A percentile compares a stretch with the other conserved stretches of the same genome.
Evolutionary conservation across 2,113 vertebrate species (phyloP).

Genomic region (Hydrolagus affinis): DNA sequence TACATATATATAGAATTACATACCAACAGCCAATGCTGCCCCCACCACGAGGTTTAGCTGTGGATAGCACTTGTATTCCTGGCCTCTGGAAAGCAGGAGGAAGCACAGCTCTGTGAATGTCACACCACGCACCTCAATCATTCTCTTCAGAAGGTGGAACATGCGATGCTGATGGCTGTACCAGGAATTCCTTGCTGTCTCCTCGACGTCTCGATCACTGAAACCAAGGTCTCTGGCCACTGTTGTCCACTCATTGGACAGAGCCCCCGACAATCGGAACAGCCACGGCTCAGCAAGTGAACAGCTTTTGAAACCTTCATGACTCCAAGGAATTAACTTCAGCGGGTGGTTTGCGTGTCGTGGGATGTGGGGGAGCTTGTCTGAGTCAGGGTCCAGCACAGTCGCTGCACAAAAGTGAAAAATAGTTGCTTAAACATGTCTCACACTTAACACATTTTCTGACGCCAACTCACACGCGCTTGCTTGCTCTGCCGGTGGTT

Average conservation of each 20-base stretch:
- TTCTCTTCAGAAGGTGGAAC: slow-evolving; percentile 4
- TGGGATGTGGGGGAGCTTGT: not conserved
- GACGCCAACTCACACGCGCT: too few relatives aligned
- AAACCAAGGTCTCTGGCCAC: slow-evolving; percentile 5
- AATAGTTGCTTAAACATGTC: not conserved
- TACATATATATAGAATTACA: not conserved
- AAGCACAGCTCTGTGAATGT: slow-evolving; percentile 6
- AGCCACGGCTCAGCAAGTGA: not conserved
- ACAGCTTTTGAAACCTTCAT: not conserved
- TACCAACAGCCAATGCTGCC: not conserved
- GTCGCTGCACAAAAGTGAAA: not conserved
- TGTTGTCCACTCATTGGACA: not conserved
- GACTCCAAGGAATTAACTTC: not conserved
- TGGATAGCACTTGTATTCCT: not conserved
- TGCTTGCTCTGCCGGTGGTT: too few relatives aligned
- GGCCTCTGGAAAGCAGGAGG: not conserved
- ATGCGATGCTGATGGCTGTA: not conserved
- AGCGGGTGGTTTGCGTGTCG: not conserved
- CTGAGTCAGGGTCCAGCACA: not conserved
- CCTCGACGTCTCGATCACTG: not conserved
- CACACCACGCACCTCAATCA: not conserved
- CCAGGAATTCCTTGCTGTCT: not conserved
- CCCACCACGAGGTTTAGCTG: not conserved
- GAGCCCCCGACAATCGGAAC: not conserved
- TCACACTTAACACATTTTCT: not conserved